phyloP scores from a whole-genome alignment of 1,140 invertebrate genomes.

The Drosophila rufa region DNA sequence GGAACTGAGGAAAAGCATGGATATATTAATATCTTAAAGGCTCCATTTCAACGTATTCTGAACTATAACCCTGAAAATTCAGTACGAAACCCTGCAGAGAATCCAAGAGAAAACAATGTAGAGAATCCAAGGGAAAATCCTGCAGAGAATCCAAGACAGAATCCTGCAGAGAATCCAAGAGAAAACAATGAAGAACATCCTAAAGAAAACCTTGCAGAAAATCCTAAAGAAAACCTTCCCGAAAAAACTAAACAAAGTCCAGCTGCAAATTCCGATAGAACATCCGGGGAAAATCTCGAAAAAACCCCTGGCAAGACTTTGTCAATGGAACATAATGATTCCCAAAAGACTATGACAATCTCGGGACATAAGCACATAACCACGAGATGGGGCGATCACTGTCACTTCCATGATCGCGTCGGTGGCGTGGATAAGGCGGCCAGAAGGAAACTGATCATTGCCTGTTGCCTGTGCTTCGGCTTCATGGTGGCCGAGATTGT shows the following conservation, averaged over 20 bases:
- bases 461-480: constrained; percentile 86
- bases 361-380: constrained; percentile 49
- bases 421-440: constrained; percentile 81
- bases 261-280: not conserved
- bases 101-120: not conserved
- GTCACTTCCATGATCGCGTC: constrained; percentile 89
- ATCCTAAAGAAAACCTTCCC: not conserved
- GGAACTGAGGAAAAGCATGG: not conserved
- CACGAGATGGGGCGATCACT: constrained; percentile 87
- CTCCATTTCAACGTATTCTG: constrained; percentile 15
- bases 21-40: constrained; percentile 50
- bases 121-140: not conserved
- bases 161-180: too few species aligned
- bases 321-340: constrained; percentile 15
- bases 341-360: constrained; percentile 59
- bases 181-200: not conserved
- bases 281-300: not conserved
- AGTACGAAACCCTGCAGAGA: not conserved
- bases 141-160: not conserved
- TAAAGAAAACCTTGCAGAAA: not conserved
- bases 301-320: not conserved
- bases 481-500: constrained; percentile 89
- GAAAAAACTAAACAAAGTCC: not conserved
- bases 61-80: not conserved
- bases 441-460: constrained; percentile 86